Evolutionary conservation across 2,113 vertebrate species (phyloP).

Genomic region (Gila orcuttii): DNA sequence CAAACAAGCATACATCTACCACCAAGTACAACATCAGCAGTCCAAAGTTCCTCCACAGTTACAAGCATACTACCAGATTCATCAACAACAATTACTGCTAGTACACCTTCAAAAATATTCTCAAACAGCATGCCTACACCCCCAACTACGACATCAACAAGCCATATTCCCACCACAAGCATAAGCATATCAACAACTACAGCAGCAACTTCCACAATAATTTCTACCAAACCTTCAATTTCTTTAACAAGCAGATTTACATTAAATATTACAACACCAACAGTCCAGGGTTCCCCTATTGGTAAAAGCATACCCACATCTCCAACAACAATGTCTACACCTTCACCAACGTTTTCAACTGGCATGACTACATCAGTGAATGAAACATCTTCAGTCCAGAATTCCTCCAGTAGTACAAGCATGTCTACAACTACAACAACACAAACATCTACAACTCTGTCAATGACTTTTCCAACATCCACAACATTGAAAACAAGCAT

Average conservation of each 20-base stretch:
- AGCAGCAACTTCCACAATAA: not conserved
- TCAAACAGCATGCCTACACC: not conserved
- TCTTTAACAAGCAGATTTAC: not conserved
- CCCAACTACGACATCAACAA: not conserved
- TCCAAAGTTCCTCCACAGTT: not conserved
- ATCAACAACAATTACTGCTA: not conserved
- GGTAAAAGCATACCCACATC: not conserved
- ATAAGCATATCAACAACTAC: not conserved
- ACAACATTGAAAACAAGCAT: conserved; percentile 3
- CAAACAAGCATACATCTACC: not conserved
- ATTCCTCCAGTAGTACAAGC: no score
- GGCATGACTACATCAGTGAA: rapidly evolving
- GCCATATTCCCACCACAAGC: not conserved
- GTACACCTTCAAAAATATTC: not conserved
- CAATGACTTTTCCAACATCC: not conserved
- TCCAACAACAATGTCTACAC: not conserved
- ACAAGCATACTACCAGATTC: no score
- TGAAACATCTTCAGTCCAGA: no score
- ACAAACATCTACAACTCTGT: not conserved
- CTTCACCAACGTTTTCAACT: not conserved
- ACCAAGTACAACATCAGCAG: not conserved
- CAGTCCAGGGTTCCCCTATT: not conserved
- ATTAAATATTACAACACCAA: not conserved
- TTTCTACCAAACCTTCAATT: no score
- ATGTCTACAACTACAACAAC: not conserved